These are phyloP conservation scores for Megalonaias nervosa DNA, from an alignment of 1,140 invertebrate species.

Conservation along the genomic window DNA sequence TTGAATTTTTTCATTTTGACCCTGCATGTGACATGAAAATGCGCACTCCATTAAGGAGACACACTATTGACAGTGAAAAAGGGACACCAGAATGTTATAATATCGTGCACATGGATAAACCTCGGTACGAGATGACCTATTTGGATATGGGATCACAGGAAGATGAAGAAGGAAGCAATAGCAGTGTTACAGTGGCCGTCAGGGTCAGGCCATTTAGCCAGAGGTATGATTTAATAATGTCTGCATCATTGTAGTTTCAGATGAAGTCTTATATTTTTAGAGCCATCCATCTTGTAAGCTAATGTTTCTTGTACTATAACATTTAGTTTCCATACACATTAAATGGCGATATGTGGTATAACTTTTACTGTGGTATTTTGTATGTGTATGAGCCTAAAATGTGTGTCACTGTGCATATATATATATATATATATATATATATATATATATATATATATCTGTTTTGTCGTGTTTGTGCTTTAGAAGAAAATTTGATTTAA, in stretches of 20 bases:
- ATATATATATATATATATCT: too few species aligned
- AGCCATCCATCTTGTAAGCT: too few species aligned
- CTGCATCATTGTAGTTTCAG: neutral
- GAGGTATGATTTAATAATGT: constrained; percentile 48
- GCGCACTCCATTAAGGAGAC: constrained; percentile 42
- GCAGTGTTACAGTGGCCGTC: constrained; percentile 76
- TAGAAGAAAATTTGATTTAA: too few species aligned
- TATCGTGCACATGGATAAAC: constrained; percentile 58
- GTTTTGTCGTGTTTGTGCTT: too few species aligned
- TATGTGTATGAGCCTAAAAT: too few species aligned
- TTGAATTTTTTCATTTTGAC: neutral
- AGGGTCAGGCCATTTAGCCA: constrained; percentile 77
- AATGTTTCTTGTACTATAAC: too few species aligned
- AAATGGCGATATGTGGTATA: too few species aligned
- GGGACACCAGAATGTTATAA: constrained; percentile 67
- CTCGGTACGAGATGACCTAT: constrained; percentile 27
- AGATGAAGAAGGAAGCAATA: constrained; percentile 49
- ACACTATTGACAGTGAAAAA: constrained; percentile 50
- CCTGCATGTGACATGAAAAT: constrained; percentile 6
- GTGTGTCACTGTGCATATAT: too few species aligned
- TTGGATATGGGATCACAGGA: constrained; percentile 28
- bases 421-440: too few species aligned
- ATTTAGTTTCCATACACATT: too few species aligned
- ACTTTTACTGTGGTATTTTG: too few species aligned
- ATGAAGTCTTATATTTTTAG: too few species aligned